Percentiles rank a stretch among this genome's conserved stretches.
phyloP scores from a whole-genome alignment of 1,140 invertebrate species.

The Caenorhabditis inopinata region DNA sequence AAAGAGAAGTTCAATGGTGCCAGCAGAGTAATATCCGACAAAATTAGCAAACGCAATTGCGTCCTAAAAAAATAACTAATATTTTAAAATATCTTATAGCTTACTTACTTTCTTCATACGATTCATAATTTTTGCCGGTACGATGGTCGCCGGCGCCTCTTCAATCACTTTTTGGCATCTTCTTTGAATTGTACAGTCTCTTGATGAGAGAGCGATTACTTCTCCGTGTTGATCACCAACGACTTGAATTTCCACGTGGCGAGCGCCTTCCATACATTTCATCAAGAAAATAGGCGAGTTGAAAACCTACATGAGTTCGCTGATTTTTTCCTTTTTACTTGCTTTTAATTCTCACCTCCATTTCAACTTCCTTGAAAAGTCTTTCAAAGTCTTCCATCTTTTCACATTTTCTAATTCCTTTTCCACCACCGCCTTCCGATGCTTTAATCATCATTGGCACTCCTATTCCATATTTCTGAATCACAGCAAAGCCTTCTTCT shows the following conservation, averaged over 20 bases:
- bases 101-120: constrained; percentile 85
- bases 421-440: constrained; percentile 98
- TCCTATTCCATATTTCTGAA: constrained; percentile 75
- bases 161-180: constrained; percentile 99
- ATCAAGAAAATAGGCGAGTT: constrained; percentile 97
- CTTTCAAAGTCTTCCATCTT: constrained; percentile 84
- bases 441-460: constrained; percentile 99
- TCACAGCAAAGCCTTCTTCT: constrained; percentile 79
- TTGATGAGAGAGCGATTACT: constrained; percentile 94
- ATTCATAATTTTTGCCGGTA: constrained; percentile 84
- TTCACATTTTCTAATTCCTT: constrained; percentile 94
- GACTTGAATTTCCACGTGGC: constrained; percentile 96
- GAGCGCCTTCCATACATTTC: constrained; percentile 91
- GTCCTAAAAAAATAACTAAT: constrained; percentile 69
- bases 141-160: constrained; percentile 93
- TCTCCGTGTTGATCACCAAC: constrained; percentile 92
- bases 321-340: not conserved
- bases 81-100: no score
- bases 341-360: not conserved
- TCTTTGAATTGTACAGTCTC: constrained; percentile 97
- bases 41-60: constrained; percentile 95
- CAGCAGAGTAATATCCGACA: constrained; percentile 97
- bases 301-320: constrained; percentile 77
- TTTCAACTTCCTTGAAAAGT: constrained; percentile 81
- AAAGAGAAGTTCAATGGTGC: constrained; percentile 97